Evolutionary conservation across 2,113 vertebrate species (phyloP).

Genomic region (Cranoglanis bouderius): DNA sequence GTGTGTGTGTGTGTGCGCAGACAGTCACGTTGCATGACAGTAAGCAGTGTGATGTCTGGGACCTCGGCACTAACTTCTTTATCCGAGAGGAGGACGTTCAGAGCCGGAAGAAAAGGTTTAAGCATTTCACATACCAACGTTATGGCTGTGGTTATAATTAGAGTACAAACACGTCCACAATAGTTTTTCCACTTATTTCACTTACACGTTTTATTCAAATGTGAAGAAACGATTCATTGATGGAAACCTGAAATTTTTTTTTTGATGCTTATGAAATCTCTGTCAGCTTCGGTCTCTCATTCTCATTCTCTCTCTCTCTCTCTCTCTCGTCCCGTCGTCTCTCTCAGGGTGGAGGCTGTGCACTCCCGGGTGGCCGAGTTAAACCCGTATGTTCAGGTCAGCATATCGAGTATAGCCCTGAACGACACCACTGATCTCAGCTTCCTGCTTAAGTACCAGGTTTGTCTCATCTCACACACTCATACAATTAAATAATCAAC

Average conservation of each 20-base stretch:
- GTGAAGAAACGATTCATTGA: too few species aligned
- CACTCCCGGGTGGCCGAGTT: constrained; percentile 85
- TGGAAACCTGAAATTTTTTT: not conserved
- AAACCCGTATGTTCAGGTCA: constrained; percentile 93
- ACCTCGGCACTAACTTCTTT: constrained; percentile 95
- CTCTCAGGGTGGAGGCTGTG: constrained; percentile 85
- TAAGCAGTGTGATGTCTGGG: constrained; percentile 82
- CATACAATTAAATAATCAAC: not conserved
- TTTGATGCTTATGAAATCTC: not conserved
- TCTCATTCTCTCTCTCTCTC: not conserved
- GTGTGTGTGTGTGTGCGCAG: constrained; percentile 64
- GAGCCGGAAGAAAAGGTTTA: constrained; percentile 84
- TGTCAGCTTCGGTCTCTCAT: not conserved
- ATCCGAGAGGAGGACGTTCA: constrained; percentile 87
- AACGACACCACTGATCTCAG: constrained; percentile 84
- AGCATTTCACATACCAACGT: not conserved
- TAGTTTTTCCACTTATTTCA: too few species aligned
- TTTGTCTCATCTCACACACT: not conserved
- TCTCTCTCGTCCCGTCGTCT: not conserved
- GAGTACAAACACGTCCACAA: too few species aligned
- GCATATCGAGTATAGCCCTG: constrained; percentile 76
- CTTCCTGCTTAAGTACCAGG: constrained; percentile 89
- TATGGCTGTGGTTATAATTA: too few species aligned
- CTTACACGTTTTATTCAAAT: too few species aligned
- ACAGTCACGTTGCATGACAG: constrained; percentile 92